These are phyloP conservation scores for Drosophila anomalata DNA, from an alignment of 2,888 invertebrate genomes.

Conservation along the genomic window DNA sequence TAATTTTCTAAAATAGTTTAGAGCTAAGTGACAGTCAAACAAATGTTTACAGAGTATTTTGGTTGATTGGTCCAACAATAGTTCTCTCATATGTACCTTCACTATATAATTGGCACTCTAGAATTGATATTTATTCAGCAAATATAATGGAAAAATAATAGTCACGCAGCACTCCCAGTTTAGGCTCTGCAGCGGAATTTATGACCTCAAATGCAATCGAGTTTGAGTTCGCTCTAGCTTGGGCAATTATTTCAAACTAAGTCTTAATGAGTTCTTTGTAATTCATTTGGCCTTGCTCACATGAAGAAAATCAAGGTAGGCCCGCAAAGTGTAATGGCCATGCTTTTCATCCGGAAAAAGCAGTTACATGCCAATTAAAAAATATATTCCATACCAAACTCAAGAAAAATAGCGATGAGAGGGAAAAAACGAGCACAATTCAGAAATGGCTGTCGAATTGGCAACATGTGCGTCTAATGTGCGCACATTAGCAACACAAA, in stretches of 20 bases:
- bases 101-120: constrained; percentile 7
- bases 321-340: not conserved
- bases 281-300: constrained; percentile 27
- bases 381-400: constrained; percentile 24
- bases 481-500: constrained; percentile 77
- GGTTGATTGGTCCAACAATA: constrained; percentile 16
- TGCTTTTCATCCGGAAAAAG: constrained; percentile 14
- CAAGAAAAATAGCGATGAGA: constrained; percentile 35
- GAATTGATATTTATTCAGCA: constrained; percentile 24
- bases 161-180: not conserved
- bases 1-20: constrained; percentile 53
- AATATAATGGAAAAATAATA: constrained; percentile 15
- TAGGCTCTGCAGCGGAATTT: not conserved
- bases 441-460: constrained; percentile 36
- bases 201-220: not conserved
- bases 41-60: constrained; percentile 58
- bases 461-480: constrained; percentile 77
- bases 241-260: constrained; percentile 35
- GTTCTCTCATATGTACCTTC: not conserved
- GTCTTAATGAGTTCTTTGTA: constrained; percentile 24
- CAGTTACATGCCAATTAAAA: constrained; percentile 66
- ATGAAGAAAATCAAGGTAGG: constrained; percentile 10
- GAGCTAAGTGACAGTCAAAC: not conserved
- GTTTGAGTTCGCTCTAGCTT: constrained; percentile 11
- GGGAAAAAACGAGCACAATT: constrained; percentile 29